Evolutionary conservation across 2,888 invertebrate species (phyloP), one percentile per base, ranked within the genome.

Genomic region (Ochropleura leucogaster): DNA sequence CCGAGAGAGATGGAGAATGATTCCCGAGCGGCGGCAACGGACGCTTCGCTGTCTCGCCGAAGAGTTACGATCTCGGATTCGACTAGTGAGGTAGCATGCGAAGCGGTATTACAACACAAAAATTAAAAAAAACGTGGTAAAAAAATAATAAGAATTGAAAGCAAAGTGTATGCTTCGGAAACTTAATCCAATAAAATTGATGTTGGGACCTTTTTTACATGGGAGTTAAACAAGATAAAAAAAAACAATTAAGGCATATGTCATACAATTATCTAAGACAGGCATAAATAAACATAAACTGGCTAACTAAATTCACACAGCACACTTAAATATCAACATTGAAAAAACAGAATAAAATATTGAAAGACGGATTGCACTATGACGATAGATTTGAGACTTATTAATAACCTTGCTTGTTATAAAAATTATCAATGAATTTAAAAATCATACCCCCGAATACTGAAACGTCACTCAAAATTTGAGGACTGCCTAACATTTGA

Each of bases 1-100:
- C 96, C 96, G 74, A 96, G 94, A 12, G 96, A 96, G 89, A 95
- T 93, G 0, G 96, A 97, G 91, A 94, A 96, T 89, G 90, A 96
- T 92, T 95, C 96, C 75, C 95, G 92, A 73, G 95, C 97, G 79
- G 93, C 93, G 4, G 94, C 94, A 7, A 95, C 91, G 0, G 93
- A 91, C 0, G 96, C 95, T 72, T 97, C 97, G 91, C 95, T 95
- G 90, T 97, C 97, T 84, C 97, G 97, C 0, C 96, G 94, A 12
- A 96, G 89, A 0, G 95, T 95, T 90, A 97, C 97, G 84, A 97
- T 96, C 93, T 97, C 97, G 73, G 96, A 95, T 72, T 93, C 93
- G 84, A 94, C 94, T 91, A 74, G 44, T 74, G 74, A 72, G 59
- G 85, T 64, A 66, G 85, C 93, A 92, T 93, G 94, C 94, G 85